Percentiles rank a stretch among this genome's conserved stretches.
Evolutionary conservation across 2,797 vertebrate genomes (phyloP).

Genomic region (Propithecus perrieri): DNA sequence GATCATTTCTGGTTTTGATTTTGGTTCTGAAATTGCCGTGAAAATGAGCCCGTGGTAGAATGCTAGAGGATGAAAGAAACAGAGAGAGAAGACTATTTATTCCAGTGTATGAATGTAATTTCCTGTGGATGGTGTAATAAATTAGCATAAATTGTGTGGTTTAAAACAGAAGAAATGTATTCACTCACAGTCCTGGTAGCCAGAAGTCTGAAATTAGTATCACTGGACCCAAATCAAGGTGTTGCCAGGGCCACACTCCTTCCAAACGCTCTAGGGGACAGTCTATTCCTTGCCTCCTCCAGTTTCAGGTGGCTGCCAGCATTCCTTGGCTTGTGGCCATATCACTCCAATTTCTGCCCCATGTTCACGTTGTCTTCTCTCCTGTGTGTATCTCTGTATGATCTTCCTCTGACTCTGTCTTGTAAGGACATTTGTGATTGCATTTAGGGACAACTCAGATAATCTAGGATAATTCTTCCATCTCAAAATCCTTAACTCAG

Average conservation of each 20-base stretch:
- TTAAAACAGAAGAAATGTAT: background rate
- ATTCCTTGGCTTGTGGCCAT: background rate
- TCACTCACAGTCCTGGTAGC: background rate
- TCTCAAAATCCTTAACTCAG: background rate
- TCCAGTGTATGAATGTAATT: background rate
- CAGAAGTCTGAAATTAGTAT: background rate
- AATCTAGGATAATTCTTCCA: background rate
- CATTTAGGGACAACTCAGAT: background rate
- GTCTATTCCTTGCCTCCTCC: background rate
- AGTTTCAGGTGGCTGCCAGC: background rate
- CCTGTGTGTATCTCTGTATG: background rate
- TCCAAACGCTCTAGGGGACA: background rate
- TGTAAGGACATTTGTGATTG: background rate
- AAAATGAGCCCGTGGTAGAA: background rate
- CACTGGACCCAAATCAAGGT: background rate
- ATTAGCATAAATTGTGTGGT: background rate
- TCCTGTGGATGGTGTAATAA: background rate
- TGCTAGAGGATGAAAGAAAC: background rate
- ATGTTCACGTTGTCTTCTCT: background rate
- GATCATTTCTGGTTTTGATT: background rate
- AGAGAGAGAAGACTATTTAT: background rate
- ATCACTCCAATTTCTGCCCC: background rate
- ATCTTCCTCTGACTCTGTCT: background rate
- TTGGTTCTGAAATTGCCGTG: background rate
- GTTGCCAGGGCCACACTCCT: background rate